A percentile compares a stretch with the other conserved stretches of the same genome.
Evolutionary conservation across 2,113 vertebrate genomes (phyloP).

Genomic region (Enhydra lutris): DNA sequence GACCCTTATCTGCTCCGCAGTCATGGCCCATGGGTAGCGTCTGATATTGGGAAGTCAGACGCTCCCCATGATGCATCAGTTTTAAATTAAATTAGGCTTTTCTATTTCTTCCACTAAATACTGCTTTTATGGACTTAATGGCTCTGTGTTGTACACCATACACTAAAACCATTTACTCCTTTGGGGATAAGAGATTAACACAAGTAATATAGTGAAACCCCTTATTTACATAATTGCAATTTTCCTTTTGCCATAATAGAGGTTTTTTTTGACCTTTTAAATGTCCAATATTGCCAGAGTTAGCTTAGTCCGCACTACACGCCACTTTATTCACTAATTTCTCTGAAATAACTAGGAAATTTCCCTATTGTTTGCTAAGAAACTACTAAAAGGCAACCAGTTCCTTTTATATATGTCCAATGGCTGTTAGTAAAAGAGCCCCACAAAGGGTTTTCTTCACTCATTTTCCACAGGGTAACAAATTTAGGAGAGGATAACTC

Average conservation of each 20-base stretch:
- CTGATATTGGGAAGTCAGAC: not conserved
- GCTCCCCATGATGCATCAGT: not conserved
- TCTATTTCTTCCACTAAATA: constrained; percentile 47
- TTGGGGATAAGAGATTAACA: constrained; percentile 49
- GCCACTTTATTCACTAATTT: constrained; percentile 38
- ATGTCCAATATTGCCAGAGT: not conserved
- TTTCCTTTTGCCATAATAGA: constrained; percentile 45
- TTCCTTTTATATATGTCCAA: not conserved
- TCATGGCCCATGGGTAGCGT: too few species aligned
- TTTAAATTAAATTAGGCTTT: constrained; percentile 50
- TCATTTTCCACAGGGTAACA: not conserved
- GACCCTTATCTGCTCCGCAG: not conserved
- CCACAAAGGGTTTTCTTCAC: too few species aligned
- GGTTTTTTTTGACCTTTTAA: constrained; percentile 50
- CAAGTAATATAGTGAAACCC: constrained; percentile 21
- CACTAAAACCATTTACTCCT: constrained; percentile 37
- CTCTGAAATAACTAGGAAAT: constrained; percentile 46
- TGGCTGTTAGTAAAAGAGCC: not conserved
- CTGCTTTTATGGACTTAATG: constrained; percentile 46
- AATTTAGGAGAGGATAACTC: not conserved
- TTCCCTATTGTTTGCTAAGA: not conserved
- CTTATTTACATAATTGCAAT: constrained; percentile 59
- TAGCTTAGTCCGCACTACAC: not conserved
- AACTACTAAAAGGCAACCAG: not conserved
- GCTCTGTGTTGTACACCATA: not conserved